Base-by-base conservation (phyloP, 1,140 invertebrate genomes). In the Lanistes nyassanus region DNA sequence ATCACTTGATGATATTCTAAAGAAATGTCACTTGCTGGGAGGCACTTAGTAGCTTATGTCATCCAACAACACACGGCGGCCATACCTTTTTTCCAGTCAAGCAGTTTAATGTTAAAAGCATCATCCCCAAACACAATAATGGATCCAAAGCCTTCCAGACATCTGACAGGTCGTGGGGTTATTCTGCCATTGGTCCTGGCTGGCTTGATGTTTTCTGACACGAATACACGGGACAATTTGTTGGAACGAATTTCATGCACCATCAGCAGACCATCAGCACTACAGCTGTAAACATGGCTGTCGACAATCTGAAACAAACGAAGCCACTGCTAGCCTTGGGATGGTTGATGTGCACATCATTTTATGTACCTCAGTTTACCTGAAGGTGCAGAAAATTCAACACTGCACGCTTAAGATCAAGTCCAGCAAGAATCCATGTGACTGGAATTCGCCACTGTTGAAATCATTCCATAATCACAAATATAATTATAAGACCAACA, bases 51-150 rank as follows among this genome's bases (percentile, higher is more conserved):
- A 19, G 21, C 21, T 16, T 51, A 71, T 55, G 36, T 19, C n/a
- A 13, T 51, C 16, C 47, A 29, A 56, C 11, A 55, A 9, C 13
- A 51, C 11, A 9, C 19, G 23, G 64, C 3, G 1, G 0, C 6
- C 64, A 70, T 67, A 87, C 86, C 84, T 82, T 79, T 83, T 76
- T 82, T 86, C 86, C 86, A 88, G 55, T 84, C 66, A 3, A 88
- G 42, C n/a, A 82, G 72, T 76, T 88, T 88, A 11, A 88, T 68
- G 72, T 88, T 88, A 13, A 82, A 70, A 13, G 84, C 83, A 80
- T 87, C 86, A 74, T 88, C 86, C 2, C 86, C 86, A 78, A 81
- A 83, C 58, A 75, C 80, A 4, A 87, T 58, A 1, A 60, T 67
- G 9, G 82, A 60, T 16, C 75, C 66, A 23, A 19, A 51, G 3